A percentile compares a stretch with the other conserved stretches of the same genome.
These are phyloP conservation scores for Tenebrio molitor DNA, from an alignment of 1,140 invertebrate genomes.

Conservation along the genomic window DNA sequence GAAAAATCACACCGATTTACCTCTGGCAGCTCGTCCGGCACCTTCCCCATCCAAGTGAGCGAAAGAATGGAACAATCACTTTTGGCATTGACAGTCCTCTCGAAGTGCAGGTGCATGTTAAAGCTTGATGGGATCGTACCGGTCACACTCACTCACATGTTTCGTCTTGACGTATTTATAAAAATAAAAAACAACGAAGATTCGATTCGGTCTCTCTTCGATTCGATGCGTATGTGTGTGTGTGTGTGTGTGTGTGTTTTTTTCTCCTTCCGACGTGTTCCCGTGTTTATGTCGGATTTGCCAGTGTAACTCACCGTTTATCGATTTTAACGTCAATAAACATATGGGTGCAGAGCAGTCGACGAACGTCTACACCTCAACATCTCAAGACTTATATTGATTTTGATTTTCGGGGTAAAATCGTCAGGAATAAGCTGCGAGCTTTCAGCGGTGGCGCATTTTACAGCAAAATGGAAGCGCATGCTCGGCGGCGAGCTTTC, in stretches of 20 bases:
- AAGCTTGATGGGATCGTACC: too few species aligned
- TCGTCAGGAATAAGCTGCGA: slow-evolving; percentile 38
- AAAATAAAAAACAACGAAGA: too few species aligned
- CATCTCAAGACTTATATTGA: slow-evolving; percentile 53
- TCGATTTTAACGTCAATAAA: slow-evolving; percentile 16
- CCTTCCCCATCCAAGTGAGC: slow-evolving; percentile 98
- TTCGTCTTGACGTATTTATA: too few species aligned
- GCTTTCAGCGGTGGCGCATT: slow-evolving; percentile 49
- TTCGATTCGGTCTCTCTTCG: too few species aligned
- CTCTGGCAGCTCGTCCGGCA: slow-evolving; percentile 94
- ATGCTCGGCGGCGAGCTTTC: slow-evolving; percentile 1
- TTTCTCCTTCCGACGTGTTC: not conserved
- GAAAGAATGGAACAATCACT: slow-evolving; percentile 96
- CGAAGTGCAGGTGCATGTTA: slow-evolving; percentile 91
- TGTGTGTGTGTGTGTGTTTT: too few species aligned
- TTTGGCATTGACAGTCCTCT: slow-evolving; percentile 91
- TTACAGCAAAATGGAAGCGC: slow-evolving; percentile 42
- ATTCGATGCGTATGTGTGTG: too few species aligned
- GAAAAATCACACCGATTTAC: slow-evolving; percentile 70
- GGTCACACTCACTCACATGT: slow-evolving; percentile 15
- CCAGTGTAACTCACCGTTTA: slow-evolving; percentile 30
- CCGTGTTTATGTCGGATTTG: slow-evolving; percentile 16
- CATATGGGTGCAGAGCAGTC: slow-evolving; percentile 11
- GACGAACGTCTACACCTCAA: slow-evolving; percentile 44
- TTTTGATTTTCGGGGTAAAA: slow-evolving; percentile 51